Base-by-base conservation (phyloP, 2,888 invertebrate species). In the Nymphalis c-album region DNA sequence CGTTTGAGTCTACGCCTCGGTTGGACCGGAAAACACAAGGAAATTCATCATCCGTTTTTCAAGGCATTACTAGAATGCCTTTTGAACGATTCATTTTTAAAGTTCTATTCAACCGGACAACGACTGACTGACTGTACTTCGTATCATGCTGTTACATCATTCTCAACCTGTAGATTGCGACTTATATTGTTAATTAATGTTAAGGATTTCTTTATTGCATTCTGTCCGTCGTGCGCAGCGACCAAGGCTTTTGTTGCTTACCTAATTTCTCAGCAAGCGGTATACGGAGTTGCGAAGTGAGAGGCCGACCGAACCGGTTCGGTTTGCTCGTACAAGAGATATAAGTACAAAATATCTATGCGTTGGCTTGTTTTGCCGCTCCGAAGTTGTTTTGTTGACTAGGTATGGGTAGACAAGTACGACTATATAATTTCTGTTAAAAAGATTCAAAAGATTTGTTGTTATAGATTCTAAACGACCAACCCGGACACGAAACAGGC, bases 251-350 rank as follows among this genome's bases (percentile, higher is more conserved):
- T 90, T 86, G 88, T 87, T 86, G 88, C 90, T 90, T 91, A 91
- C 91, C 91, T 89, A 91, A 91, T 91, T 91, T 87, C 85, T 85
- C 86, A 88, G 90, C 86, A 80, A 88, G 86, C 85, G 83, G 84
- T 75, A 75, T 72, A 75, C 75, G 70, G 69, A 85, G 88, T 92
- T 90, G 89, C 91, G 81, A 91, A 91, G 91, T 91, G 91, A 91
- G 91, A 92, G 92, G 91, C 90, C 88, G 87, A 70, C 87, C 80
- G 85, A 90, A 91, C 90, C 91, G 91, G 92, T 91, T 87, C 83
- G 80, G 84, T 83, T 86, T 79, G 85, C 81, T 88, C 86, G 86
- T 84, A 85, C 86, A 83, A 84, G 82, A 88, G 85, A 86, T 87
- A 88, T 85, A 78, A 80, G 80, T 77, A 79, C 80, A 75, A 81